Evolutionary conservation across 2,888 invertebrate genomes (phyloP).

Genomic region (Rugalucina vietnamica): DNA sequence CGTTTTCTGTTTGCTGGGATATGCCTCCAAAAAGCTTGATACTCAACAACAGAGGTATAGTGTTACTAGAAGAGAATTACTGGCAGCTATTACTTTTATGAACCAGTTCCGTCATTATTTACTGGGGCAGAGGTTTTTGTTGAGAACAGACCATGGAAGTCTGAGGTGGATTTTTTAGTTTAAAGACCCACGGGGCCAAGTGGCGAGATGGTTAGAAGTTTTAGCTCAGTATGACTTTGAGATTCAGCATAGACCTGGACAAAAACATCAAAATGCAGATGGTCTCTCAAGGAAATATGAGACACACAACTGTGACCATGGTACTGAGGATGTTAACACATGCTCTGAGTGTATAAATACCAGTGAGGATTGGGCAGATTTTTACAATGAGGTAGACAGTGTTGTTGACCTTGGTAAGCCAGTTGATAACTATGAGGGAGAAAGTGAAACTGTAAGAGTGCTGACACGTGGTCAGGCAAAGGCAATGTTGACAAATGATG

Average conservation of each 20-base stretch:
- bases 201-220: neutral
- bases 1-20: no score
- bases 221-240: neutral
- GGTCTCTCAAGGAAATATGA: neutral
- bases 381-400: neutral
- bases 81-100: neutral
- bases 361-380: neutral
- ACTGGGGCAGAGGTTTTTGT: neutral
- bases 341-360: neutral
- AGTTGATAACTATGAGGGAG: no score
- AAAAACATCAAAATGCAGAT: neutral
- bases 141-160: neutral
- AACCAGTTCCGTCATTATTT: constrained; percentile 3
- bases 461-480: neutral
- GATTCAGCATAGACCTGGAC: neutral
- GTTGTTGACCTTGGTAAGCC: neutral
- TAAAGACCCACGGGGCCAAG: constrained; percentile 1
- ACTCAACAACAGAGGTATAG: constrained; percentile 14
- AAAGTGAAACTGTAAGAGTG: no score
- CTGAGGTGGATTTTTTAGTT: neutral
- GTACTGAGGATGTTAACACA: neutral
- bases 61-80: neutral
- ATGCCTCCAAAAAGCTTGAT: constrained; percentile 5
- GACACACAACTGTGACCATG: neutral
- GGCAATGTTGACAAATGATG: neutral